Conservation (phyloP, 2,797 vertebrate species). For the Anguilla pacifica region DNA sequence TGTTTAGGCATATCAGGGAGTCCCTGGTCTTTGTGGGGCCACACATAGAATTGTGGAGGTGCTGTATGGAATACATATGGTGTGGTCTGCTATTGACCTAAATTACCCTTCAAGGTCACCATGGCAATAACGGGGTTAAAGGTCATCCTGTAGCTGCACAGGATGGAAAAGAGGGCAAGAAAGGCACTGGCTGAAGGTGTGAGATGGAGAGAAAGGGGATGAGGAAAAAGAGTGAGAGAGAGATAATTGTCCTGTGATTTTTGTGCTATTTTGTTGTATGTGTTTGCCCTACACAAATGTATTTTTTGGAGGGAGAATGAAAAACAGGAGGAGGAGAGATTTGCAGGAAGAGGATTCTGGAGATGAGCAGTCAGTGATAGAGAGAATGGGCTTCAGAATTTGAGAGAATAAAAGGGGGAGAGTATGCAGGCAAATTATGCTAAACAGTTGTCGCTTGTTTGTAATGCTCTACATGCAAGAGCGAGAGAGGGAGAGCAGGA, state of each 20-base stretch:
- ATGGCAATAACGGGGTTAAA: neutral
- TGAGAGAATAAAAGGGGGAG: neutral
- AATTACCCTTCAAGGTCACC: neutral
- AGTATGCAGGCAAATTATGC: neutral
- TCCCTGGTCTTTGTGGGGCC: neutral
- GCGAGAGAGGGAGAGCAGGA: neutral
- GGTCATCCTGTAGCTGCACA: neutral
- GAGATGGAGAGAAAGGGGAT: conserved; percentile 40
- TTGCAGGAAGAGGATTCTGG: neutral
- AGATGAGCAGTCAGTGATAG: neutral
- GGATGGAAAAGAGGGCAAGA: neutral
- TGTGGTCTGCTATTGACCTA: neutral
- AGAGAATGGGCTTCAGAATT: neutral
- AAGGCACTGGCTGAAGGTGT: neutral
- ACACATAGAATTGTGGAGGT: neutral
- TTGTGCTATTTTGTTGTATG: too few species aligned
- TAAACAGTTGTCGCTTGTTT: neutral
- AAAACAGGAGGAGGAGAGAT: neutral
- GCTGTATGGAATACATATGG: neutral
- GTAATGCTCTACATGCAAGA: neutral
- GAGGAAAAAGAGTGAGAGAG: too few species aligned
- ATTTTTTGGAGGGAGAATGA: neutral
- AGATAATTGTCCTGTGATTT: too few species aligned
- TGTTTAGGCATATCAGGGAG: neutral
- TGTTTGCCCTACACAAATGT: too few species aligned